Evolutionary conservation across 1,140 invertebrate species (phyloP), one percentile per base, ranked within the genome.

Genomic region (Trinorchestia longiramus): DNA sequence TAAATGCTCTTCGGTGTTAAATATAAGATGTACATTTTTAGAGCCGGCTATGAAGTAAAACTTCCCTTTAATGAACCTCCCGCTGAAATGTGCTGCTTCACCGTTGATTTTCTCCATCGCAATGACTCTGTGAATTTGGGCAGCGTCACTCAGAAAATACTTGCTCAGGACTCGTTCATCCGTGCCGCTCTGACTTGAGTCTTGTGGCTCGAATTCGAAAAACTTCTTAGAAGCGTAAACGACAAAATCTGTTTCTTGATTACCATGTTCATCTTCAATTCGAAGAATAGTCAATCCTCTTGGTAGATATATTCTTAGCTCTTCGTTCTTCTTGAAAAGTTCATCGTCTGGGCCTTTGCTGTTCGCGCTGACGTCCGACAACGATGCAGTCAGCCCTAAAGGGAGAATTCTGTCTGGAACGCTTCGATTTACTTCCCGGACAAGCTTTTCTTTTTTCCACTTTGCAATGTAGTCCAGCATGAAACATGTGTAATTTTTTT

Each of bases 221-320:
- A 94, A 94, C 41, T 94, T 94, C 44, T 94, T 94, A n/a, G 41
- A 43, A 45, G 97, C 23, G 97, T 97, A 53, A 8, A 57, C 42
- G 45, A 41, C 62, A 40, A 96, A 53, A 44, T 87, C 88, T 62
- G 15, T 45, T 53, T 53, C 17, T 77, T 44, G 43, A 53, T 62
- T 87, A 23, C 87, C 47, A 43, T 41, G 41, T 17, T 96, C 53
- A 95, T 96, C 88, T 42, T 96, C 19, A 42, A 96, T 43, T 8
- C 42, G 43, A 43, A 90, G 41, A 28, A 91, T 42, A 44, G 96
- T 62, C 62, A 57, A 95, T n/a, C 87, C 95, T 62, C 95, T 90
- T 40, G 95, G 90, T 8, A 96, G 44, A 11, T 96, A 95, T 62
- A 96, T 95, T 40, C 95, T 43, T 6, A 96, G 53, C 40, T 91